phyloP scores from a whole-genome alignment of 2,113 vertebrate species.

The Macaca mulatta region DNA sequence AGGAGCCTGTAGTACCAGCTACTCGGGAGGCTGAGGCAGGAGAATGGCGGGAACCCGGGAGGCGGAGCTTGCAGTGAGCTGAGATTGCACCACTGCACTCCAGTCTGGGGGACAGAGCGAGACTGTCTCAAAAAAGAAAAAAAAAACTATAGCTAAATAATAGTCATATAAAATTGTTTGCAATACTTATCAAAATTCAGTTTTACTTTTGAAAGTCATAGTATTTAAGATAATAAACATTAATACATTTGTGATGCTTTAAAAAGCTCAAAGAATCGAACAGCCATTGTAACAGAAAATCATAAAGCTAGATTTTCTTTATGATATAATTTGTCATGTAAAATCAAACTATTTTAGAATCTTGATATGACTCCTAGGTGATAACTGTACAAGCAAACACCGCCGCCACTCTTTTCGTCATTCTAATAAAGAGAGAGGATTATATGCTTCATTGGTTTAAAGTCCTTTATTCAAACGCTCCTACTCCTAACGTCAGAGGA shows the following conservation, averaged over 20 bases:
- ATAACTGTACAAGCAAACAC: background rate
- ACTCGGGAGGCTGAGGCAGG: too few species aligned
- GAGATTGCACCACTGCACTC: too few species aligned
- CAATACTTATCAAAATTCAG: slow-evolving; percentile 27
- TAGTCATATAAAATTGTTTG: slow-evolving; percentile 40
- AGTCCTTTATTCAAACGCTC: background rate
- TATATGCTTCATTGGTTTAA: background rate
- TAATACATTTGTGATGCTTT: slow-evolving; percentile 42
- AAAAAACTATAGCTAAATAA: too few species aligned
- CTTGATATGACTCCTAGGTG: background rate
- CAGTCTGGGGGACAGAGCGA: too few species aligned
- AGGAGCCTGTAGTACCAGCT: too few species aligned
- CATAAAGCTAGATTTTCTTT: too few species aligned
- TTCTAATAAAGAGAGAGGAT: background rate
- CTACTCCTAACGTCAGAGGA: background rate
- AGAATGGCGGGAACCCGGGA: too few species aligned
- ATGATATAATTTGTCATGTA: too few species aligned
- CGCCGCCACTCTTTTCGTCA: background rate
- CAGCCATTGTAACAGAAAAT: background rate
- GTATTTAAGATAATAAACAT: slow-evolving; percentile 51
- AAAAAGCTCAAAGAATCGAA: slow-evolving; percentile 30
- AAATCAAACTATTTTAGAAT: too few species aligned
- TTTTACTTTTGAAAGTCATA: slow-evolving; percentile 33
- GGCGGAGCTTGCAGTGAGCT: too few species aligned
- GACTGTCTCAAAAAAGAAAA: too few species aligned